A percentile compares a stretch with the other conserved stretches of the same genome.
phyloP scores from a whole-genome alignment of 2,797 vertebrate genomes.

The Astyanax mexicanus region DNA sequence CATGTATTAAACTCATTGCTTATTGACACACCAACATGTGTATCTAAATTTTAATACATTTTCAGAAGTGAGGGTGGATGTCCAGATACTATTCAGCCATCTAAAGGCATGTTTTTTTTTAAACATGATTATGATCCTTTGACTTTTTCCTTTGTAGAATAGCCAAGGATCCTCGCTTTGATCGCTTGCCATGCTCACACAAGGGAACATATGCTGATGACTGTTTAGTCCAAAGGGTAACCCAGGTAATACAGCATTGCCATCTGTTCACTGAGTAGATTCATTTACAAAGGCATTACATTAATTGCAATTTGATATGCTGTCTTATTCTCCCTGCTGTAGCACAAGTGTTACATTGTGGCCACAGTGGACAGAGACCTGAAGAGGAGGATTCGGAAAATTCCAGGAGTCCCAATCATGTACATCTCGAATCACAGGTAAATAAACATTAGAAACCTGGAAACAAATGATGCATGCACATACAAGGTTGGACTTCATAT shows the following conservation, averaged over 20 bases:
- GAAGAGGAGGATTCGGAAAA: conserved; percentile 94
- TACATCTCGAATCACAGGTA: conserved; percentile 98
- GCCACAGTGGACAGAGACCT: conserved; percentile 97
- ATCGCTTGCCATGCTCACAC: conserved; percentile 92
- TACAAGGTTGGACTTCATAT: neutral
- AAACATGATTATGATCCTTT: neutral
- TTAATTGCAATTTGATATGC: neutral
- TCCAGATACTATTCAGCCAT: too few relatives aligned
- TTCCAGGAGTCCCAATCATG: conserved; percentile 98
- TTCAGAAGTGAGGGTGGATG: too few relatives aligned
- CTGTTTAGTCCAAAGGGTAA: conserved; percentile 96
- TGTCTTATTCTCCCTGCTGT: conserved; percentile 53
- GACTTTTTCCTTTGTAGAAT: conserved; percentile 81
- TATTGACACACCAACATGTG: too few relatives aligned
- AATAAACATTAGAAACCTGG: conserved; percentile 5
- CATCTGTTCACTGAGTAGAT: neutral
- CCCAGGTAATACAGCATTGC: conserved; percentile 84
- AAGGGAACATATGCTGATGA: conserved; percentile 98
- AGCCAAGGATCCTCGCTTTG: conserved; percentile 95
- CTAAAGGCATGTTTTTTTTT: too few relatives aligned
- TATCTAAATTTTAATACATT: too few relatives aligned
- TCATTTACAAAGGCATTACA: neutral
- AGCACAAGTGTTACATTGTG: conserved; percentile 99
- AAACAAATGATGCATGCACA: neutral
- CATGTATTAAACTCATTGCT: too few relatives aligned